Percentiles rank a stretch among this genome's conserved stretches.
Evolutionary conservation across 2,113 vertebrate genomes (phyloP).

Genomic region (Labeo catla): DNA sequence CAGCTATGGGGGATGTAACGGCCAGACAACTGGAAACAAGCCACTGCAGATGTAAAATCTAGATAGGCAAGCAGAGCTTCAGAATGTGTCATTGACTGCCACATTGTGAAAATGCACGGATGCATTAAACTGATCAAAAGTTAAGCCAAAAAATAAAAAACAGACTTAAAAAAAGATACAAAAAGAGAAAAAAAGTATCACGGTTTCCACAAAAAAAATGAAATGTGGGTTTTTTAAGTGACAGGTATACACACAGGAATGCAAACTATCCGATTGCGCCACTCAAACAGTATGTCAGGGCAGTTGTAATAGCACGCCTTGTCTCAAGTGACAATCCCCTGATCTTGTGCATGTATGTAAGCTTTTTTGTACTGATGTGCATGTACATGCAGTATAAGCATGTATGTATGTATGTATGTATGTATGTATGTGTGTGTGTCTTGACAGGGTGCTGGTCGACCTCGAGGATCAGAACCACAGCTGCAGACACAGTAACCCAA

Average conservation of each 20-base stretch:
- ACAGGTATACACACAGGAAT: constrained; percentile 1
- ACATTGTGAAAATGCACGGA: background rate
- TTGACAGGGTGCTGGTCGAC: constrained; percentile 17
- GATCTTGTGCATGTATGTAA: background rate
- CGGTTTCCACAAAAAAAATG: too few relatives aligned
- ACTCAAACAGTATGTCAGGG: constrained; percentile 38
- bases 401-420: background rate
- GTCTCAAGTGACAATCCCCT: background rate
- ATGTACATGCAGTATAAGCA: background rate
- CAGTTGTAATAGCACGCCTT: constrained; percentile 32
- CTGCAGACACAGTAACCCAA: constrained; percentile 54
- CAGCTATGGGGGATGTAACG: background rate
- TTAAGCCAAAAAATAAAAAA: too few relatives aligned
- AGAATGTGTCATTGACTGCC: background rate
- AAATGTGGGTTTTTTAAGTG: background rate
- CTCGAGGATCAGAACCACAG: constrained; percentile 51
- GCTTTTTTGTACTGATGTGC: background rate
- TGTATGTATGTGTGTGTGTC: background rate
- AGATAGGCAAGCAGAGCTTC: background rate
- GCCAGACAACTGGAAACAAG: background rate
- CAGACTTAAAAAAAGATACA: too few relatives aligned
- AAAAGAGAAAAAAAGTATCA: too few relatives aligned
- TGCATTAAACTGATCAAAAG: too few relatives aligned
- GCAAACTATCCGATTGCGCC: background rate
- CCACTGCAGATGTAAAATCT: background rate